Base-by-base conservation (phyloP, 2,888 invertebrate genomes). In the Nephrotoma appendiculata region DNA sequence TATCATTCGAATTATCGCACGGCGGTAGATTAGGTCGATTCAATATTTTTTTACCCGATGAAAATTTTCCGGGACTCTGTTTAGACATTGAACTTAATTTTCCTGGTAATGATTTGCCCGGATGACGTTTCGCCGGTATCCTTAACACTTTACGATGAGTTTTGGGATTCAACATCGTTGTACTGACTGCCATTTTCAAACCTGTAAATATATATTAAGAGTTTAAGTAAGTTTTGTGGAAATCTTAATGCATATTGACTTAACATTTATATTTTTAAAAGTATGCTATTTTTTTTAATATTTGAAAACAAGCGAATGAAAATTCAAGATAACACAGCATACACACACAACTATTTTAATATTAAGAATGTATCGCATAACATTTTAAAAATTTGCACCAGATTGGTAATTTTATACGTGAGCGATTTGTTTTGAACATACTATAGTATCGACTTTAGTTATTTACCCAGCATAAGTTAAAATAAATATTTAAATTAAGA, bases 1-100 rank as follows among this genome's bases (percentile, higher is more conserved):
- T 97, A 92, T 97, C 97, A 92, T 96, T 97, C 88, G 97, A 97
- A 92, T 96, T 97, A 91, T 97, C 97, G 91, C 96, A 96, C 88
- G 94, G 94, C 90, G 93, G 93, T 71, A 93, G 91, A 89, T 91
- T 91, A 86, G 91, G 91, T 87, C 91, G 89, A 86, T 90, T 90
- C 87, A 90, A 90, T 88, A 92, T 90, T 88, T 91, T 89, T 88
- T 92, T 92, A 2, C 92, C 92, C 0, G 91, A 90, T 86, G 90
- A 90, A 71, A 91, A 88, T 88, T 92, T 92, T 1, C 91, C 92
- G 9, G 91, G 90, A 52, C 90, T 90, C 90, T 91, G 93, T 92
- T 90, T 93, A 91, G 90, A 93, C 90, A 91, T 93, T 86, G 92
- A 90, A 88, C 92, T 91, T 86, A 92, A 83, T 89, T 92, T 92